A percentile compares a stretch with the other conserved stretches of the same genome.
phyloP scores from a whole-genome alignment of 2,113 vertebrate genomes.

The Prolemur simus region DNA sequence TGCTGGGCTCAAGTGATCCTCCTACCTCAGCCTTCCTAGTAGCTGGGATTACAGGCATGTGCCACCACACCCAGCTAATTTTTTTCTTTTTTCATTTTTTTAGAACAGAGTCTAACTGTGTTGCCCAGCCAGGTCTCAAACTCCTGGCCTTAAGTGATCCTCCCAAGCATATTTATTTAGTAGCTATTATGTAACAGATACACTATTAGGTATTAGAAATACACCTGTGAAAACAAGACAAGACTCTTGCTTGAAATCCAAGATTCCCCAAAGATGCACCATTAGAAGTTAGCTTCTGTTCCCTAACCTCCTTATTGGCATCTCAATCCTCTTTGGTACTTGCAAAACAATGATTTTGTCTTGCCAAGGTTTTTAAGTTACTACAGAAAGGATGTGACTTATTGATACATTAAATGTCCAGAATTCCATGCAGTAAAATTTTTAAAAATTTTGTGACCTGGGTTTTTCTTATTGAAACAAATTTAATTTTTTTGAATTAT shows the following conservation, averaged over 20 bases:
- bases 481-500: constrained; percentile 42
- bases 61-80: too few relatives aligned
- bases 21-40: too few relatives aligned
- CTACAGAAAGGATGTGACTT: neutral
- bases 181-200: neutral
- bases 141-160: too few relatives aligned
- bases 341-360: neutral
- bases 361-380: neutral
- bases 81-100: too few relatives aligned
- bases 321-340: neutral
- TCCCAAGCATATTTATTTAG: neutral
- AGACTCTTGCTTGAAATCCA: neutral
- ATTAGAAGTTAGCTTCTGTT: neutral
- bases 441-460: neutral
- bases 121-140: too few relatives aligned
- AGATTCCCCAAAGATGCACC: neutral
- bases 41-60: too few relatives aligned
- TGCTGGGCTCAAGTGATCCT: too few relatives aligned
- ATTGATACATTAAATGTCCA: neutral
- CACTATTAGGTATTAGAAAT: neutral
- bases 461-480: constrained; percentile 2
- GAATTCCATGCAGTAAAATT: neutral
- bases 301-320: neutral
- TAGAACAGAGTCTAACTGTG: too few relatives aligned
- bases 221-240: neutral